phyloP scores from a whole-genome alignment of 2,113 vertebrate genomes.

The Neogobius melanostomus region DNA sequence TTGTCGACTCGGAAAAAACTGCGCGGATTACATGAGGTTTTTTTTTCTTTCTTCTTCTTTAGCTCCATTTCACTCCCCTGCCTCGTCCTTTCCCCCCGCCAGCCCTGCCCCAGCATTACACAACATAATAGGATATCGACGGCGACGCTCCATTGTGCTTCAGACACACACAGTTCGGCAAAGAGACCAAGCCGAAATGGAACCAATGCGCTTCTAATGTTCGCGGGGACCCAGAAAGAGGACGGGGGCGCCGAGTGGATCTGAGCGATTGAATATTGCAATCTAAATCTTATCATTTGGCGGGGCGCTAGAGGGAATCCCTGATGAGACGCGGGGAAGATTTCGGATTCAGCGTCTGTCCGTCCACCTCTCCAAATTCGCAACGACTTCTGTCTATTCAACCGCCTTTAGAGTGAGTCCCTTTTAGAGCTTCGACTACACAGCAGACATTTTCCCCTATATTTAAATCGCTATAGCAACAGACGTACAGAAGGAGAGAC shows the following conservation, averaged over 20 bases:
- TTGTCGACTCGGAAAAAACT: conserved; percentile 38
- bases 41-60: conserved; percentile 31
- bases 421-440: too few relatives aligned
- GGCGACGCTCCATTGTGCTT: conserved; percentile 49
- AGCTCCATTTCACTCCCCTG: conserved; percentile 26
- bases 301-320: conserved; percentile 37
- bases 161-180: conserved; percentile 40
- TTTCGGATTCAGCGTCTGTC: conserved; percentile 17
- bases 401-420: background rate
- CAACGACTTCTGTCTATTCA: conserved; percentile 8
- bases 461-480: too few relatives aligned
- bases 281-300: conserved; percentile 63
- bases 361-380: background rate
- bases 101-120: conserved; percentile 50
- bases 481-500: too few relatives aligned
- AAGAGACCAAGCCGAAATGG: conserved; percentile 39
- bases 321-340: conserved; percentile 45
- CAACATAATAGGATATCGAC: conserved; percentile 65
- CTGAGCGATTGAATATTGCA: conserved; percentile 55
- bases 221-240: conserved; percentile 12
- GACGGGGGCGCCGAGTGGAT: conserved; percentile 21
- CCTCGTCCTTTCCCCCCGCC: conserved; percentile 12
- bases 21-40: conserved; percentile 43
- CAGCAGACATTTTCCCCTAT: background rate
- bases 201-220: conserved; percentile 37